These are phyloP conservation scores for Trilocha varians DNA, from an alignment of 2,888 invertebrate species.

Conservation along the genomic window DNA sequence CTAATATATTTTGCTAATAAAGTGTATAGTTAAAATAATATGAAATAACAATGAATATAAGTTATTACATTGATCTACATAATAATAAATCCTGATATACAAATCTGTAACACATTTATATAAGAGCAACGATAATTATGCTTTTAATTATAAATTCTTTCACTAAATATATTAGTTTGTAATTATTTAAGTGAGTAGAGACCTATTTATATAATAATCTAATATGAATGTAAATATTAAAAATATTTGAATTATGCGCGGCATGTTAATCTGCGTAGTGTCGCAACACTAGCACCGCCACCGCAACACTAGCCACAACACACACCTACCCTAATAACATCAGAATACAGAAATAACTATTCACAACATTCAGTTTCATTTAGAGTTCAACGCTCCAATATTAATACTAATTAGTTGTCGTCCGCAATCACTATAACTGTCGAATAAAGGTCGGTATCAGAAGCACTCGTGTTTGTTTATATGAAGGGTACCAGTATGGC, in stretches of 20 bases:
- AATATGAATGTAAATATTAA: neutral
- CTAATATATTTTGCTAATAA: neutral
- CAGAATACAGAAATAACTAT: conserved; percentile 2
- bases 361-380: conserved; percentile 4
- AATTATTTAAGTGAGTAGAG: neutral
- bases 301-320: neutral
- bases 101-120: neutral
- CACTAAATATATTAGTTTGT: neutral
- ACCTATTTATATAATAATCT: neutral
- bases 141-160: neutral
- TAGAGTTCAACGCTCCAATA: neutral
- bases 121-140: neutral
- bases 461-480: too few species aligned
- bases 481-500: too few species aligned
- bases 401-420: too few species aligned
- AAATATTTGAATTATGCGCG: neutral
- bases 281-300: neutral
- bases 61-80: neutral
- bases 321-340: neutral
- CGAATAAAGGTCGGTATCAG: too few species aligned
- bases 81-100: neutral
- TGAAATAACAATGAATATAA: conserved; percentile 6
- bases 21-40: neutral
- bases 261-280: neutral
- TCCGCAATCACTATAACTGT: too few species aligned